Evolutionary conservation across 1,140 invertebrate species (phyloP).

Genomic region (Conopomorpha cramerella): DNA sequence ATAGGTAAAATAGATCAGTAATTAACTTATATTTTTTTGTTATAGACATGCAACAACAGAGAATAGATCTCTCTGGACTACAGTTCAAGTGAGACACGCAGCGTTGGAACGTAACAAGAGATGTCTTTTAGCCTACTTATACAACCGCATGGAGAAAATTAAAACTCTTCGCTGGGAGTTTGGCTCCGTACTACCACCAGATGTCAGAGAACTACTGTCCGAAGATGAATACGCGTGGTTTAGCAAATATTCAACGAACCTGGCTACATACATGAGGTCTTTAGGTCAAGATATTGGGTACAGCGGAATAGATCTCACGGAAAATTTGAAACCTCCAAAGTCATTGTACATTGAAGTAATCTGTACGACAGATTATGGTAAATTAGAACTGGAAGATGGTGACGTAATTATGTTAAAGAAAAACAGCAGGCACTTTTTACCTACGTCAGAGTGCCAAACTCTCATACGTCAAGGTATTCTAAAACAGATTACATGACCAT

Average conservation of each 20-base stretch:
- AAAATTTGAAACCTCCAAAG: conserved; percentile 90
- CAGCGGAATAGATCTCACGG: conserved; percentile 83
- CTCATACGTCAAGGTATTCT: conserved; percentile 91
- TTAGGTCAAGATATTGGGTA: conserved; percentile 74
- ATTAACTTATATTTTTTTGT: conserved; percentile 10
- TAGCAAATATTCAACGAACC: conserved; percentile 81
- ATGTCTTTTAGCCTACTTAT: conserved; percentile 87
- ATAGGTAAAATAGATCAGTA: no score
- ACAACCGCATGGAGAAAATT: conserved; percentile 80
- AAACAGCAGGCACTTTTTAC: conserved; percentile 90
- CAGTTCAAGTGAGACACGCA: conserved; percentile 80
- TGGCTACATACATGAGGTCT: conserved; percentile 89
- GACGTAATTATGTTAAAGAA: conserved; percentile 87
- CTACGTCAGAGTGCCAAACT: conserved; percentile 86
- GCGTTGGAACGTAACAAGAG: conserved; percentile 88
- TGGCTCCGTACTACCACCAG: conserved; percentile 84
- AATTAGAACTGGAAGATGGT: conserved; percentile 92
- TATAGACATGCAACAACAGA: conserved; percentile 42
- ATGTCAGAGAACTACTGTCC: conserved; percentile 81
- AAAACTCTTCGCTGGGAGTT: conserved; percentile 90
- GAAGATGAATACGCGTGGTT: conserved; percentile 87
- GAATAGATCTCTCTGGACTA: conserved; percentile 62
- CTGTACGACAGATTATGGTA: conserved; percentile 89
- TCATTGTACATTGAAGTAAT: conserved; percentile 90
- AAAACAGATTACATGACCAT: conserved; percentile 66